These are phyloP conservation scores for Hipparchia semele DNA, from an alignment of 2,888 invertebrate genomes.

Conservation along the genomic window DNA sequence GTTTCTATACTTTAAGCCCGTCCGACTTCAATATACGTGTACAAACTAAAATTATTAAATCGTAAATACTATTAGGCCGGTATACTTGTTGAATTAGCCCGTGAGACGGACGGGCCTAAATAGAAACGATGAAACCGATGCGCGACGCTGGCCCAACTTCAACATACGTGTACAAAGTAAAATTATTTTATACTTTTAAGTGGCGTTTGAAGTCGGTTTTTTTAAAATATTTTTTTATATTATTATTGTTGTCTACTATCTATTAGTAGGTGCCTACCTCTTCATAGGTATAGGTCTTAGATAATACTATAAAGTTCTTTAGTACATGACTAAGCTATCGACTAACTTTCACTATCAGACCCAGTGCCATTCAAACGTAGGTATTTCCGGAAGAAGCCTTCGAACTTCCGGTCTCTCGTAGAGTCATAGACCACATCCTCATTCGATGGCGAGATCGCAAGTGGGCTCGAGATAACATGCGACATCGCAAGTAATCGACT, in stretches of 20 bases:
- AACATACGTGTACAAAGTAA: too few species aligned
- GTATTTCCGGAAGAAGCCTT: slow-evolving; percentile 1
- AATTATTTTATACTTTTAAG: too few species aligned
- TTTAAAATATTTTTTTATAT: too few species aligned
- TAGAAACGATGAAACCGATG: too few species aligned
- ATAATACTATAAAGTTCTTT: background rate
- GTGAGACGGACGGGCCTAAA: too few species aligned
- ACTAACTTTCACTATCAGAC: slow-evolving; percentile 21
- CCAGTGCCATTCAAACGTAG: background rate
- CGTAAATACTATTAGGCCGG: too few species aligned
- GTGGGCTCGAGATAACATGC: background rate
- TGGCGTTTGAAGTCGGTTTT: too few species aligned
- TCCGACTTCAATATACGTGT: too few species aligned
- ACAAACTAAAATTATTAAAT: too few species aligned
- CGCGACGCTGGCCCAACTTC: too few species aligned
- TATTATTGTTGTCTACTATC: background rate
- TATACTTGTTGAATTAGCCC: too few species aligned
- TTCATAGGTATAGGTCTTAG: background rate
- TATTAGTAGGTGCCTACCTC: background rate
- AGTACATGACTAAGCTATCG: slow-evolving; percentile 10
- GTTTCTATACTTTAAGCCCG: too few species aligned
- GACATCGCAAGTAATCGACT: slow-evolving; percentile 2
- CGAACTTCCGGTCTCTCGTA: slow-evolving; percentile 8
- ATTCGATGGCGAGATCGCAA: slow-evolving; percentile 10
- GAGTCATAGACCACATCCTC: background rate